Base-by-base conservation (phyloP, 2,113 vertebrate genomes). In the Herpetotheres cachinnans region DNA sequence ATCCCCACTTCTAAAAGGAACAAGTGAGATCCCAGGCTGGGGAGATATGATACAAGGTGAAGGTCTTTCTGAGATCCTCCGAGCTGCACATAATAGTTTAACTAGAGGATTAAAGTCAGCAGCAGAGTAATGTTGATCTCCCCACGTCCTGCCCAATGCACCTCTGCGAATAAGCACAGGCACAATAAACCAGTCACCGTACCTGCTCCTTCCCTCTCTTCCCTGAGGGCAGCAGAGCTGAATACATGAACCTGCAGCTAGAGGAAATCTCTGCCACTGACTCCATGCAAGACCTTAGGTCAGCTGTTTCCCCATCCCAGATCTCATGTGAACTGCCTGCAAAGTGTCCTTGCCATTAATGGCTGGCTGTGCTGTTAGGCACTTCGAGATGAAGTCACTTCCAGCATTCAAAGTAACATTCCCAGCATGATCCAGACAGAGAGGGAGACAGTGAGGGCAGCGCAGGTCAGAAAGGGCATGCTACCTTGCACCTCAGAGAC, bases 111-210 rank as follows among this genome's bases (percentile, higher is more conserved):
- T 42, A 42, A 84, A 61, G 17, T 38, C 47, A 90, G 20, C 32
- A 44, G 38, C 42, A 44, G 26, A 7, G 11, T 30, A 36, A 40
- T 5, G 8, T 6, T 32, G 30, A 18, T 36, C 11, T 76, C 69
- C 11, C 25, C 8, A 5, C 0, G 1, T 58, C 34, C 61, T 61
- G 21, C 16, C 36, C 32, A 47, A 18, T 0, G 0, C n/a, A 63
- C 36, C 34, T 29, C 47, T 80, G 40, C 38, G 62, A 59, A 4
- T 7, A 62, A 77, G 14, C 49, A 58, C 26, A 40, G 46, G 38
- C 25, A 26, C 27, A 62, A 2, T 12, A 73, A 83, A 46, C 6
- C 58, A 52, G 79, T 30, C 24, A 26, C 25, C 62, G 46, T 22
- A 11, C 16, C 72, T 42, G 34, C 50, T 76, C 21, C 79, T 54